Evolutionary conservation across 2,113 vertebrate species (phyloP).

Genomic region (Tauraco erythrolophus): DNA sequence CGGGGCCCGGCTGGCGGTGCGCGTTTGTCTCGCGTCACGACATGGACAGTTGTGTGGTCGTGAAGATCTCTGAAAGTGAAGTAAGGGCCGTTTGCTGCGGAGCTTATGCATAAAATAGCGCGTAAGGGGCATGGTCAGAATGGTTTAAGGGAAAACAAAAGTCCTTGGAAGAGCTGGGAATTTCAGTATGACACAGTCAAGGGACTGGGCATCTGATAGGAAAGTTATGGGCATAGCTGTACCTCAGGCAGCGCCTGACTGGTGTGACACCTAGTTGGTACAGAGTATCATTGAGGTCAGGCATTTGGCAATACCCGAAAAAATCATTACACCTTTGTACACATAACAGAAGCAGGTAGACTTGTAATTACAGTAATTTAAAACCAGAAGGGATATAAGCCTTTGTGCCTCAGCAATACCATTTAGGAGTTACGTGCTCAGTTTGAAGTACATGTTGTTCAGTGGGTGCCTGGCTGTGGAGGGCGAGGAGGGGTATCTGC

Average conservation of each 20-base stretch:
- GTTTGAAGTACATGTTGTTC: background rate
- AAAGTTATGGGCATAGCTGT: background rate
- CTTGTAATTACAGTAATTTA: background rate
- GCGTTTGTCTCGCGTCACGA: fast-evolving
- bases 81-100: background rate
- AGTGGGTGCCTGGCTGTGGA: background rate
- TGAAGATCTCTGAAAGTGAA: background rate
- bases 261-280: background rate
- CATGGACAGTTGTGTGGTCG: fast-evolving
- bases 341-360: background rate
- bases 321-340: background rate
- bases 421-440: background rate
- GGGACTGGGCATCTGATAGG: background rate
- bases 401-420: background rate
- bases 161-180: background rate
- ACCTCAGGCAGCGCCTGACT: background rate
- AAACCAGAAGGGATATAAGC: background rate
- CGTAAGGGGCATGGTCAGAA: background rate
- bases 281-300: background rate
- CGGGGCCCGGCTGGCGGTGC: background rate
- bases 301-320: background rate
- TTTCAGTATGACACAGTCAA: fast-evolving
- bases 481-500: background rate
- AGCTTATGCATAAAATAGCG: background rate
- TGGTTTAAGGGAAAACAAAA: background rate